Conservation (phyloP, 2,113 vertebrate genomes). For the Holacanthus passer region DNA sequence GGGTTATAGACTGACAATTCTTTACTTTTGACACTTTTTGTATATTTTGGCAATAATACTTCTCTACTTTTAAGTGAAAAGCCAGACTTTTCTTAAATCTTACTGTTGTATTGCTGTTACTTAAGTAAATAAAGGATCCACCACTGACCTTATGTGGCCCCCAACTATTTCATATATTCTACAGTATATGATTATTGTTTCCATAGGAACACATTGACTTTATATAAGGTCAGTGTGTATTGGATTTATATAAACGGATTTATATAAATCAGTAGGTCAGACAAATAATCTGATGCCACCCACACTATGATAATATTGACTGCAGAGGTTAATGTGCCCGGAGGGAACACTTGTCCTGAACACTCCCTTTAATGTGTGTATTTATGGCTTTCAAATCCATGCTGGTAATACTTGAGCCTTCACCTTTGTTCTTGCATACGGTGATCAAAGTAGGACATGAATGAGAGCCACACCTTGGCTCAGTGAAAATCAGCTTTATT, state of each 20-base stretch:
- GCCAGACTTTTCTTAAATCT: background rate
- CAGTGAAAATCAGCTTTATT: background rate
- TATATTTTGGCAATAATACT: background rate
- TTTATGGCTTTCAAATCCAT: conserved; percentile 31
- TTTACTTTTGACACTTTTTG: too few species aligned
- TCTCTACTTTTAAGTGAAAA: background rate
- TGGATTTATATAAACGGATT: too few species aligned
- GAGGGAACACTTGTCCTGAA: background rate
- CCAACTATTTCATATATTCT: background rate
- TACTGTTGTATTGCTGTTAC: too few species aligned
- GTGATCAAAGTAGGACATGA: background rate
- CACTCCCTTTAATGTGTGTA: background rate
- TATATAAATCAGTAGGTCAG: too few species aligned
- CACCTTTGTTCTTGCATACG: conserved; percentile 36
- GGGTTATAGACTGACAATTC: background rate
- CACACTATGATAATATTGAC: background rate
- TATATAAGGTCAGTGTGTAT: background rate
- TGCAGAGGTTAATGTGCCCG: background rate
- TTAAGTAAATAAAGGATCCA: background rate
- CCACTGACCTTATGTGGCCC: background rate
- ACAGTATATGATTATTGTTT: background rate
- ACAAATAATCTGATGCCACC: background rate
- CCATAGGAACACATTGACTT: background rate
- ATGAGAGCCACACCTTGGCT: conserved; percentile 1
- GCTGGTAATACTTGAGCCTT: background rate